These are phyloP conservation scores for Hippocampus abdominalis DNA, from an alignment of 2,113 vertebrate genomes.

Conservation along the genomic window DNA sequence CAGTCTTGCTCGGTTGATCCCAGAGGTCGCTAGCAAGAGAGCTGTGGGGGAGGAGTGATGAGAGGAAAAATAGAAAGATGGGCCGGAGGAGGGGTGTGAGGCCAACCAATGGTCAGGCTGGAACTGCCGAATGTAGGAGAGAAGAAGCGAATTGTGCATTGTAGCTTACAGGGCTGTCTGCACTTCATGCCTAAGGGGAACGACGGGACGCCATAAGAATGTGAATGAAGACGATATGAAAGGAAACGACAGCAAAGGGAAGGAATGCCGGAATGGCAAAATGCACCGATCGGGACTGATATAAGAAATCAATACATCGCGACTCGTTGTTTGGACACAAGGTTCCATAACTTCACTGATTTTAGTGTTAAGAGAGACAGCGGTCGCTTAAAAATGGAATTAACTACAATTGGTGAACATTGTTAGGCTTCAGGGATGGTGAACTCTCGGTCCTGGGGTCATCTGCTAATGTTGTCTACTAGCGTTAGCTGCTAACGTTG, in stretches of 20 bases:
- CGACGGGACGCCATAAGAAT: slow-evolving; percentile 1
- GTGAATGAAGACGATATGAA: slow-evolving; percentile 4
- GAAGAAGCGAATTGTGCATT: slow-evolving; percentile 16
- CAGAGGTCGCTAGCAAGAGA: slow-evolving; percentile 57
- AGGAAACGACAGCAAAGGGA: slow-evolving; percentile 16
- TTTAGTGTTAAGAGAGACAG: background rate
- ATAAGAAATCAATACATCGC: background rate
- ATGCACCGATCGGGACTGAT: background rate
- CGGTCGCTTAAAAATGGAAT: background rate
- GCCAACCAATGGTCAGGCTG: slow-evolving; percentile 1
- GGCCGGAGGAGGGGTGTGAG: slow-evolving; percentile 7
- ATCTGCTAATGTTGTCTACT: background rate
- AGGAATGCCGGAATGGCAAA: background rate
- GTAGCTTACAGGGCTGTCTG: slow-evolving; percentile 16
- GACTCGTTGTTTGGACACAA: background rate
- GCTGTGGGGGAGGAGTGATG: slow-evolving; percentile 23
- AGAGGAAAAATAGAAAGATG: slow-evolving; percentile 17
- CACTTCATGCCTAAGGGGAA: slow-evolving; percentile 24
- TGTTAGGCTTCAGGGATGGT: background rate
- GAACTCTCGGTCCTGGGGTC: background rate
- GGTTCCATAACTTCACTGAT: background rate
- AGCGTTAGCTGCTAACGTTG: background rate
- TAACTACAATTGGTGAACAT: background rate
- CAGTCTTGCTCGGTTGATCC: slow-evolving; percentile 71
- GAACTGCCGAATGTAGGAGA: slow-evolving; percentile 21